Base-by-base conservation (phyloP, 2,113 vertebrate species). In the Vulpes lagopus region DNA sequence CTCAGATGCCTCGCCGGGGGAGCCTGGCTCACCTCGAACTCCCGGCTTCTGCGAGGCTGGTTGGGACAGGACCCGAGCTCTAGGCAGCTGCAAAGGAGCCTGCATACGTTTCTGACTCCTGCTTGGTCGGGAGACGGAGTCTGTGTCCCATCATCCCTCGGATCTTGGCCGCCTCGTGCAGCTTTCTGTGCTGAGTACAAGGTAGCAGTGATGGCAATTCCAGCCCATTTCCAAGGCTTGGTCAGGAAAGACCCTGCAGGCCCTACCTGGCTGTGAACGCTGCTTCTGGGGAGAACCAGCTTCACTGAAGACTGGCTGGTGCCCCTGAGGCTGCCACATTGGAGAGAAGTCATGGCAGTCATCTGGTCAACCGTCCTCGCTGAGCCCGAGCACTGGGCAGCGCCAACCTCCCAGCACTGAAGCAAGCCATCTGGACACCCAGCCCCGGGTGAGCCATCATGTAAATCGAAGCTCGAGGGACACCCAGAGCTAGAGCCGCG, bases 121-220 rank as follows among this genome's bases (percentile, higher is more conserved):
- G 1, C 43, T 38, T 57, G 25, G 11, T 32, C 0, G 0, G n/a
- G 43, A 59, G 78, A 69, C 2, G 1, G 51, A 17, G 12, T 25
- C 38, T 11, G 9, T 0, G 15, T 49, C 0, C 0, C 30, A 11
- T 17, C 15, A 11, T 17, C 15, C 32, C 57, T 49, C 14, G 11
- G 43, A 15, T 62, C 19, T 5, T 32, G 55, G 57, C 35, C 0
- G 1, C 3, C 82, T 32, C 17, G 8, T 4, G 43, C 30, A 32
- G 16, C 76, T 91, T 7, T 30, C n/a, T 1, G 8, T 15, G 27
- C 16, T 8, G 4, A 17, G 11, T 15, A 27, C 32, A 32, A 11
- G 0, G 11, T 3, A 2, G 35, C 0, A 0, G 53, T 0, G 0
- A n/a, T 4, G 51, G 12, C 12, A 49, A 25, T 1, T 23, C 3